Evolutionary conservation across 2,113 vertebrate species (phyloP), one percentile per base, ranked within the genome.

Genomic region (Anhinga rufa): DNA sequence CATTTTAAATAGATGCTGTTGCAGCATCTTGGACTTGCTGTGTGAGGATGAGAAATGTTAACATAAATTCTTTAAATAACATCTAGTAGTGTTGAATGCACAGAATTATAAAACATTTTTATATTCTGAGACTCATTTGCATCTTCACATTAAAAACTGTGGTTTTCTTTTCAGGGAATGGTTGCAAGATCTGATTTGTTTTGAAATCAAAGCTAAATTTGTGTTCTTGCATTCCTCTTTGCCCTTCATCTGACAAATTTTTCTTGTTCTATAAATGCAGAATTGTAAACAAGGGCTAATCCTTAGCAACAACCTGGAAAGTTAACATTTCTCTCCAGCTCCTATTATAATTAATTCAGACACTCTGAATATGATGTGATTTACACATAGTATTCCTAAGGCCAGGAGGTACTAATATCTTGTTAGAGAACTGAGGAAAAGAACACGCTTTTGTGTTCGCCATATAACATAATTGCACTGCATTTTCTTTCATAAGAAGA

Each of bases 181-280:
- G 85, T 93, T 94, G 83, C 87, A 29, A 89, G 88, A 97, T 95
- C 80, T 96, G 91, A 95, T 97, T 96, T 96, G 88, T 97, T 94
- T 97, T 97, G 91, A 97, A 96, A 97, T 94, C 93, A 93, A 96
- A 91, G 94, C 91, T 96, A 93, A 92, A 96, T 96, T 95, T 97
- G 92, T 94, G 86, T 92, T 97, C 78, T 87, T 95, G 44, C 86
- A 51, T 97, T 91, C 65, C 83, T 95, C 93, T 97, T 88, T 96
- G 95, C 94, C 93, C 95, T 96, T 95, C 94, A 95, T 94, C 93
- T 91, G 94, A 94, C 96, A 93, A 88, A 86, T 94, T 97, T 97
- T 97, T 69, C 94, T 90, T 86, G 90, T 93, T 94, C 96, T 97
- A 93, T 96, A 96, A 97, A 94, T 97, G 79, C 66, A 87, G 91